Evolutionary conservation across 2,888 invertebrate species (phyloP), one percentile per base, ranked within the genome.

Genomic region (Noctua fimbriata): DNA sequence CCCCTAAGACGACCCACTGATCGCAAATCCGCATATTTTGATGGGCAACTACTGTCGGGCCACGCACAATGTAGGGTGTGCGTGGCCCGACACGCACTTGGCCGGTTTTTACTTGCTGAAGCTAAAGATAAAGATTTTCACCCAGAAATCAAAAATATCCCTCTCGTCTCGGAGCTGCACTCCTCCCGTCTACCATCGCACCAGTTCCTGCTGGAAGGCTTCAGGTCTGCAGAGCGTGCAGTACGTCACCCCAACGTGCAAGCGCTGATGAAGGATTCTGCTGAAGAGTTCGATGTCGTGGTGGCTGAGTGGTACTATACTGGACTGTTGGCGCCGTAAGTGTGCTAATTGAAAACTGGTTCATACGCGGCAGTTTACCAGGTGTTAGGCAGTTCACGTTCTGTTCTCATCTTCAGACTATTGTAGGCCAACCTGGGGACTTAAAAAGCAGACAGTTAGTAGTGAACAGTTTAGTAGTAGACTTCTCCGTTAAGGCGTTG

Each of bases 261-360:
- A 78, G 84, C 84, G 24, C 78, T 95, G 79, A 89, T 95, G 65
- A 79, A 80, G 24, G 91, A 94, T 71, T 73, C 89, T 0, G 75
- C 85, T 0, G 76, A 82, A 18, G 10, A 79, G 10, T 94, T 93
- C 74, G 94, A 95, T 67, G 85, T 89, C 3, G 94, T 95, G 24
- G 58, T 95, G 6, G 94, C 91, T 0, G 93, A 95, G 67, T 95
- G 95, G 95, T 93, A 90, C 82, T 92, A 92, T 82, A 91, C 91
- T 16, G 92, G 92, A 5, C 88, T 95, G 14, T 79, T 95, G 24
- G 93, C 95, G 6, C 94, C 95, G 95, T 95, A 73, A 93, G 95
- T 91, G 24, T 5, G 9, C 12, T 14, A 12, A 67, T 47, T n/a
- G 21, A 2, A 10, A 24, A 32, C 18, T 28, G 36, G 55, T 41